These are phyloP conservation scores for Argyresthia goedartella DNA, from an alignment of 2,888 invertebrate species.

Conservation along the genomic window DNA sequence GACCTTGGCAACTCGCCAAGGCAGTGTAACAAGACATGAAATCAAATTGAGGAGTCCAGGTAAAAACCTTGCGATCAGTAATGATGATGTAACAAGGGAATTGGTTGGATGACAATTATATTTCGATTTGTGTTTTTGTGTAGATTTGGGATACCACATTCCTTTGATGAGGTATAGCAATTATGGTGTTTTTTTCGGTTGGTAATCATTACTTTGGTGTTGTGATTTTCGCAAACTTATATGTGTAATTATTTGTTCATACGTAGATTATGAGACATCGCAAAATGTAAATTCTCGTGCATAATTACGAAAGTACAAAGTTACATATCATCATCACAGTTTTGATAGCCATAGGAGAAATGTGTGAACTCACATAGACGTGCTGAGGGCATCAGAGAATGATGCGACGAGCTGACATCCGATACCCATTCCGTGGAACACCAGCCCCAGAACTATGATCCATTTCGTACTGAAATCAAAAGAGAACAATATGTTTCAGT, in stretches of 20 bases:
- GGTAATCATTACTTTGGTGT: no score
- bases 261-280: not conserved
- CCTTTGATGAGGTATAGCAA: not conserved
- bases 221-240: no score
- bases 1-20: no score
- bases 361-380: conserved; percentile 77
- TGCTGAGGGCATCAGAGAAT: conserved; percentile 85
- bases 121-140: not conserved
- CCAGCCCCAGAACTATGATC: conserved; percentile 77
- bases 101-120: not conserved
- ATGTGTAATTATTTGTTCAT: no score
- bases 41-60: not conserved
- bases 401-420: conserved; percentile 88
- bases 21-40: not conserved
- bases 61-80: not conserved
- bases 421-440: conserved; percentile 86
- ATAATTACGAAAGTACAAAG: no score
- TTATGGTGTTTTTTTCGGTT: not conserved
- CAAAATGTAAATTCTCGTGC: not conserved
- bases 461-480: conserved; percentile 69
- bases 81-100: not conserved
- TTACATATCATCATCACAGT: no score
- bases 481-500: no score
- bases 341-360: no score
- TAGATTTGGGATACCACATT: not conserved